Evolutionary conservation across 2,113 vertebrate genomes (phyloP).

Genomic region (Mola mola): DNA sequence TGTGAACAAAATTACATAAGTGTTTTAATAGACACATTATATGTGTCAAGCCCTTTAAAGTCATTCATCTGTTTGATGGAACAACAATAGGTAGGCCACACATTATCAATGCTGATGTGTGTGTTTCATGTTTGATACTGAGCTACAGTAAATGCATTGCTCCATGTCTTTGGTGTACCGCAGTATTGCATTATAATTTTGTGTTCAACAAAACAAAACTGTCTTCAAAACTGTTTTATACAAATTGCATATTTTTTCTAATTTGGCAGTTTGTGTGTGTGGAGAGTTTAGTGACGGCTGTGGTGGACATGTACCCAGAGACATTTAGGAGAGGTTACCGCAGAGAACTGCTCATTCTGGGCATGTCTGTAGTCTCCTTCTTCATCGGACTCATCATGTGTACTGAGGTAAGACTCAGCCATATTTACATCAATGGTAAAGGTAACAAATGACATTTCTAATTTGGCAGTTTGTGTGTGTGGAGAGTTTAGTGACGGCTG

Average conservation of each 20-base stretch:
- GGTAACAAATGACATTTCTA: too few species aligned
- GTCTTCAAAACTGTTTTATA: not conserved
- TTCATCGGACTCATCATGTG: constrained; percentile 95
- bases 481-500: constrained; percentile 95
- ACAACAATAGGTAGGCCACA: too few species aligned
- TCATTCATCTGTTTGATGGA: too few species aligned
- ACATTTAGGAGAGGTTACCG: constrained; percentile 94
- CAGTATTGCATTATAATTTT: too few species aligned
- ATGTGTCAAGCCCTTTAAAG: too few species aligned
- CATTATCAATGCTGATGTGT: too few species aligned
- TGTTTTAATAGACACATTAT: too few species aligned
- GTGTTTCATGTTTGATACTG: too few species aligned
- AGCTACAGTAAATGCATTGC: too few species aligned
- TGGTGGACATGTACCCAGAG: constrained; percentile 98
- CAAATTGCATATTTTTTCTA: not conserved
- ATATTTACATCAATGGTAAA: too few species aligned
- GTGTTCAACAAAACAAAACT: not conserved
- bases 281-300: constrained; percentile 95
- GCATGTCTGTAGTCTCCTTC: constrained; percentile 90
- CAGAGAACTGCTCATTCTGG: constrained; percentile 92
- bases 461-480: constrained; percentile 94
- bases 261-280: constrained; percentile 93
- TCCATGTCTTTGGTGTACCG: too few species aligned
- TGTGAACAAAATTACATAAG: too few species aligned
- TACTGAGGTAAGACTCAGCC: constrained; percentile 89